Evolutionary conservation across 2,113 vertebrate genomes (phyloP).

Genomic region (Vulpes lagopus): DNA sequence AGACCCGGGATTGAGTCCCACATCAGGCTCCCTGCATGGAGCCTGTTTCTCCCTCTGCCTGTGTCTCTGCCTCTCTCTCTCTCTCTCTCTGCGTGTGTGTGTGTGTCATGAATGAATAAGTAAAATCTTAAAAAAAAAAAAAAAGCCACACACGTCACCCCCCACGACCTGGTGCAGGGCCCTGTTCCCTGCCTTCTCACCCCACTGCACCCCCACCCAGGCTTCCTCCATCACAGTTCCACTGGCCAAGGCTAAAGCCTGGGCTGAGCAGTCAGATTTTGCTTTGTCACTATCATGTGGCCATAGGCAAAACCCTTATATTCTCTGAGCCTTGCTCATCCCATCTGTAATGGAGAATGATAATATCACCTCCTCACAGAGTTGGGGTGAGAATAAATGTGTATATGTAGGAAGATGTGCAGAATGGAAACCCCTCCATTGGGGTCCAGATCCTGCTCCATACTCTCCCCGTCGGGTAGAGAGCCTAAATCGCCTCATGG

Average conservation of each 20-base stretch:
- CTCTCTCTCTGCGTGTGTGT: too few species aligned
- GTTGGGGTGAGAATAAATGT: not conserved
- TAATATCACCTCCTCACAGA: not conserved
- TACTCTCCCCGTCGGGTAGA: rapidly evolving
- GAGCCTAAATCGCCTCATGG: rapidly evolving
- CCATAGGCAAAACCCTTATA: not conserved
- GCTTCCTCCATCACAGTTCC: not conserved
- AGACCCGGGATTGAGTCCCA: too few species aligned
- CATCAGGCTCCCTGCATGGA: too few species aligned
- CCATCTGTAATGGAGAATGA: not conserved
- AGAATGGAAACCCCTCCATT: not conserved
- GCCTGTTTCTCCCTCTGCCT: too few species aligned
- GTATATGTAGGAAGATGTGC: not conserved
- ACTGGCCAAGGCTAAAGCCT: not conserved
- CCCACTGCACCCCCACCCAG: too few species aligned
- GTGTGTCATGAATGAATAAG: too few species aligned
- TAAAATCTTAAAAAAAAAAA: too few species aligned
- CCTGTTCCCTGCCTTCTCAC: not conserved
- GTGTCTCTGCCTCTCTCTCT: too few species aligned
- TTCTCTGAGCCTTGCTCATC: not conserved
- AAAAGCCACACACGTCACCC: too few species aligned
- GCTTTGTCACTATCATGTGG: not conserved
- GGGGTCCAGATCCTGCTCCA: not conserved
- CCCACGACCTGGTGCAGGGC: too few species aligned
- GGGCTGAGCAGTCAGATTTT: not conserved